Percentiles rank a stretch among this genome's conserved stretches.
Conservation (phyloP, 2,888 invertebrate genomes). For the Horisme vitalbata region DNA sequence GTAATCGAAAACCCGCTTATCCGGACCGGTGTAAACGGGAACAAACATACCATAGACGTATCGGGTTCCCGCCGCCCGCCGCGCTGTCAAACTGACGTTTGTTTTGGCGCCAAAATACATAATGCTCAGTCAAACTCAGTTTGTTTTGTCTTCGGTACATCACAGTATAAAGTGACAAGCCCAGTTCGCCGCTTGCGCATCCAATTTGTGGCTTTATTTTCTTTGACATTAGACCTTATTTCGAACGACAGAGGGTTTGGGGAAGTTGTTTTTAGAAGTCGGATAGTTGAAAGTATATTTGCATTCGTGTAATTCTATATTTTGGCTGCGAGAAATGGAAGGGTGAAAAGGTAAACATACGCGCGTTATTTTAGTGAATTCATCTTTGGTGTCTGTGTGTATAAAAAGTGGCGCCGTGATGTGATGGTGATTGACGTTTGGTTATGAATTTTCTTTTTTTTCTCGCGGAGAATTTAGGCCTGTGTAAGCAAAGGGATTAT, state of each 20-base stretch:
- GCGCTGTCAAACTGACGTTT: constrained; percentile 81
- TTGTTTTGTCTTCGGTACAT: constrained; percentile 80
- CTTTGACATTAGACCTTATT: constrained; percentile 50
- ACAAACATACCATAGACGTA: constrained; percentile 74
- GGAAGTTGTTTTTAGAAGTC: constrained; percentile 19
- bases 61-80: constrained; percentile 80
- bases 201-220: constrained; percentile 22
- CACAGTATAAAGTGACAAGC: constrained; percentile 61
- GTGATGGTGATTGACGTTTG: constrained; percentile 65
- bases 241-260: constrained; percentile 12
- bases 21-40: constrained; percentile 72
- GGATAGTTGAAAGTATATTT: constrained; percentile 39
- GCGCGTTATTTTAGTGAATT: constrained; percentile 78
- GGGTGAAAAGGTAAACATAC: constrained; percentile 80
- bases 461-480: constrained; percentile 25
- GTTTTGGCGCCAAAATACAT: constrained; percentile 83
- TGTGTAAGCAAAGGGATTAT: constrained; percentile 33
- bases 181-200: constrained; percentile 40
- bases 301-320: constrained; percentile 78
- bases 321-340: constrained; percentile 76
- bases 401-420: constrained; percentile 75
- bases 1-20: constrained; percentile 77
- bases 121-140: constrained; percentile 76
- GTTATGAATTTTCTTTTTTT: constrained; percentile 60
- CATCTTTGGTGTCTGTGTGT: constrained; percentile 67